These are phyloP conservation scores for Ceyx erithaca DNA, from an alignment of 2,797 vertebrate genomes.

Conservation along the genomic window DNA sequence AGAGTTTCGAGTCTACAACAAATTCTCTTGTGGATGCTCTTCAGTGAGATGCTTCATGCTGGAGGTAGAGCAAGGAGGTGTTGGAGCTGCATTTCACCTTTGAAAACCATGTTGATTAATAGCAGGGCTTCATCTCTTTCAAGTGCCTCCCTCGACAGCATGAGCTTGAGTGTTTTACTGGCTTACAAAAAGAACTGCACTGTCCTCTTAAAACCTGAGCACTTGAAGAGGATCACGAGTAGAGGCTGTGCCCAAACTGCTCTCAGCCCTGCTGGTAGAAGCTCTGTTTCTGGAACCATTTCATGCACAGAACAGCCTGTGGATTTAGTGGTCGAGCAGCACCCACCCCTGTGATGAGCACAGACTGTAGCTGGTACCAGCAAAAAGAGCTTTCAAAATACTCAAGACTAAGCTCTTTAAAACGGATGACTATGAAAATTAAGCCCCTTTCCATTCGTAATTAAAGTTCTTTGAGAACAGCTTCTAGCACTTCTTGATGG, in stretches of 20 bases:
- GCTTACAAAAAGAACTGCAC: not conserved
- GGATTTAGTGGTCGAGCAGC: not conserved
- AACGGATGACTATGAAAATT: not conserved
- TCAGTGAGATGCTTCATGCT: not conserved
- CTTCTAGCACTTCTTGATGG: not conserved
- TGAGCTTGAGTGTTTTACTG: not conserved
- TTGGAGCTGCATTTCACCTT: not conserved
- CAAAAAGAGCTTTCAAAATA: not conserved
- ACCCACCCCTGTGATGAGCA: not conserved
- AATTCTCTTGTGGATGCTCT: rapidly evolving
- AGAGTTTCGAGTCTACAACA: not conserved
- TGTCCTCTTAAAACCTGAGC: not conserved
- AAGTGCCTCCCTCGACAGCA: not conserved
- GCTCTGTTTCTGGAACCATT: slow-evolving; percentile 1
- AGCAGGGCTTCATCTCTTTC: not conserved
- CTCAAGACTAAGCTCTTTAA: not conserved
- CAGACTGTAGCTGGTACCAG: not conserved
- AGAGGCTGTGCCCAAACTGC: slow-evolving; percentile 13
- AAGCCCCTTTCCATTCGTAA: not conserved
- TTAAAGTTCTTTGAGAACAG: not conserved
- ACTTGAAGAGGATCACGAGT: not conserved
- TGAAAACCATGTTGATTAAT: not conserved
- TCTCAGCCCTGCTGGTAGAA: not conserved
- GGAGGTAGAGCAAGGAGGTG: not conserved
- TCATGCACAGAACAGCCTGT: not conserved